Base-by-base conservation (phyloP, 2,797 vertebrate species). In the Sylvia borin region DNA sequence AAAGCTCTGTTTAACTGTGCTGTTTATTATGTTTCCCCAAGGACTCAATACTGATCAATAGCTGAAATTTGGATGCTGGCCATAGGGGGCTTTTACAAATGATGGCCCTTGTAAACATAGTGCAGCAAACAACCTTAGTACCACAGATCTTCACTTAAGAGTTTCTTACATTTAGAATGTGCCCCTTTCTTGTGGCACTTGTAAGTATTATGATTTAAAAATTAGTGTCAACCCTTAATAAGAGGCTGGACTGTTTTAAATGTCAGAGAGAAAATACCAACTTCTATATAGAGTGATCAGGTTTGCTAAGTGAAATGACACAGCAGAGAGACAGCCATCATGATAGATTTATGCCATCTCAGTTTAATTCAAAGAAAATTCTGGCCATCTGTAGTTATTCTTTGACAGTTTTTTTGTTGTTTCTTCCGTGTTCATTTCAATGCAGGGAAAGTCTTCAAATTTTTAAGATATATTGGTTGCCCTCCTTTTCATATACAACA, bases 1-100 rank as follows among this genome's bases (percentile, higher is more conserved):
- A 93, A 94, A 43, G 43, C 65, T 84, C 87, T 92, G 2, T 82
- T 92, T 94, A 86, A 79, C 74, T 91, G 85, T 82, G 70, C 76
- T 70, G 73, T 55, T 94, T 57, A 14, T 85, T 48, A 38, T 77
- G 71, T 94, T 95, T 92, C 76, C 76, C 85, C 50, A 50, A 76
- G 81, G 90, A 96, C 62, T 79, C 74, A 61, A 26, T 40, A 70
- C 43, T 92, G 85, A 75, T 94, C 77, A 0, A n/a, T 81, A 19
- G 70, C 88, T 84, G 65, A 91, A 90, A 91, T 96, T 13, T 68
- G 81, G 92, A 85, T 85, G 75, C 34, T 84, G 77, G 25, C 77
- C 68, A 21, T 54, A 65, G 79, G 82, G n/a, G 26, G 40, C 55
- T 92, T 76, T 85, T 92, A 62, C 86, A 96, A 94, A 85, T 85